These are phyloP conservation scores for Leucoraja erinaceus DNA, from an alignment of 2,113 vertebrate genomes.

Conservation along the genomic window DNA sequence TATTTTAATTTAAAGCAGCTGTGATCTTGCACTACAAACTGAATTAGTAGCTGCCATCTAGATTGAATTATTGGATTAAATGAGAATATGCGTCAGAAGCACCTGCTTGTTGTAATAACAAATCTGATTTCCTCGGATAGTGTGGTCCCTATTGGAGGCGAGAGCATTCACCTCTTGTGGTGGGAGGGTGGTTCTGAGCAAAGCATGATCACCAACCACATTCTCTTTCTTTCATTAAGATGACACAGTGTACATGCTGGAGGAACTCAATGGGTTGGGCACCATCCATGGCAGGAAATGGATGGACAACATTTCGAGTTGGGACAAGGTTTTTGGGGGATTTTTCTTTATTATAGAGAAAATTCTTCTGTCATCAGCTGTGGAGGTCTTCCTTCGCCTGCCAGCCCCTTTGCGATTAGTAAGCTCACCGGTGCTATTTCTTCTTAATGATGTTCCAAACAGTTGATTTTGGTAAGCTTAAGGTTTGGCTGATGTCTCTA, in stretches of 20 bases:
- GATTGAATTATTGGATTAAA: conserved; percentile 34
- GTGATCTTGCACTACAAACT: background rate
- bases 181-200: background rate
- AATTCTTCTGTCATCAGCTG: too few relatives aligned
- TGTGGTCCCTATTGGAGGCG: background rate
- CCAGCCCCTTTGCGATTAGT: too few relatives aligned
- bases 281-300: too few relatives aligned
- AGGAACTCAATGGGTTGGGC: too few relatives aligned
- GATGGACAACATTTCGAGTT: too few relatives aligned
- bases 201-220: background rate
- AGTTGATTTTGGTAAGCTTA: too few relatives aligned
- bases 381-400: too few relatives aligned
- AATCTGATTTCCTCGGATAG: background rate
- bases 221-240: background rate
- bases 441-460: too few relatives aligned
- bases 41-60: conserved; percentile 20
- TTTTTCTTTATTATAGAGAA: too few relatives aligned
- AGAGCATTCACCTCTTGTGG: background rate
- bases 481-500: too few relatives aligned
- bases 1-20: conserved; percentile 23
- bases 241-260: background rate
- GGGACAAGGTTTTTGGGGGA: too few relatives aligned
- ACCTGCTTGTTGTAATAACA: conserved; percentile 20
- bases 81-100: conserved; percentile 11
- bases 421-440: too few relatives aligned